Conservation (phyloP, 2,888 invertebrate genomes). For the Drosophila vallismaia region DNA sequence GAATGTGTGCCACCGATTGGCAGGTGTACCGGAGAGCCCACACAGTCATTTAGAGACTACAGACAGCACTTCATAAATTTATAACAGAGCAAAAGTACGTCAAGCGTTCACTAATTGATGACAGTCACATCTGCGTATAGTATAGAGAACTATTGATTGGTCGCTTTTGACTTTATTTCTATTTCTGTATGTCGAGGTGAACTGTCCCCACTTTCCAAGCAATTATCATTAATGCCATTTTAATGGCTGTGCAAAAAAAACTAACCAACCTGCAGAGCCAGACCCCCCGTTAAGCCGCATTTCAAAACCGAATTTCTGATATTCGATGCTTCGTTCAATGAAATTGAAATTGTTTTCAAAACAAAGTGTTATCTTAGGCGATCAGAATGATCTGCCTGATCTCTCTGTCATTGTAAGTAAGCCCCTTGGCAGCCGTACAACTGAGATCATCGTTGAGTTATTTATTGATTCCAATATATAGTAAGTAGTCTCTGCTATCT, state of each 20-base stretch:
- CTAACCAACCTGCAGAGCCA: background rate
- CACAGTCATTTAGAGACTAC: constrained; percentile 2
- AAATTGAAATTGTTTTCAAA: constrained; percentile 43
- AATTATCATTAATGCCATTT: constrained; percentile 47
- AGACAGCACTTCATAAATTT: constrained; percentile 30
- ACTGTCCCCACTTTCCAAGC: constrained; percentile 40
- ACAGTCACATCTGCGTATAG: constrained; percentile 20
- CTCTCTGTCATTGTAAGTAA: constrained; percentile 16
- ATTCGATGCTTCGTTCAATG: constrained; percentile 55
- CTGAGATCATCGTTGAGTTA: constrained; percentile 75
- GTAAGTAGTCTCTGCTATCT: constrained; percentile 6
- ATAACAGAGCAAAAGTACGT: constrained; percentile 36
- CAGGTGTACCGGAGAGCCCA: constrained; percentile 4
- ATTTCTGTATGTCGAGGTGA: constrained; percentile 1
- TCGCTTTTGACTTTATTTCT: constrained; percentile 28
- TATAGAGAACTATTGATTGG: constrained; percentile 36
- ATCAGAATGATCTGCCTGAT: constrained; percentile 46
- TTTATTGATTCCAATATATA: constrained; percentile 55
- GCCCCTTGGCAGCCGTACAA: constrained; percentile 64
- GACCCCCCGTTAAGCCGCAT: background rate
- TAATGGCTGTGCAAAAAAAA: constrained; percentile 31
- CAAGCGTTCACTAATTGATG: constrained; percentile 41
- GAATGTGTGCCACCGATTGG: constrained; percentile 30
- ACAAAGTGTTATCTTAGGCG: constrained; percentile 52
- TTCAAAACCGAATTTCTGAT: constrained; percentile 37